phyloP scores from a whole-genome alignment of 2,113 vertebrate species.

The Regulus satrapa region DNA sequence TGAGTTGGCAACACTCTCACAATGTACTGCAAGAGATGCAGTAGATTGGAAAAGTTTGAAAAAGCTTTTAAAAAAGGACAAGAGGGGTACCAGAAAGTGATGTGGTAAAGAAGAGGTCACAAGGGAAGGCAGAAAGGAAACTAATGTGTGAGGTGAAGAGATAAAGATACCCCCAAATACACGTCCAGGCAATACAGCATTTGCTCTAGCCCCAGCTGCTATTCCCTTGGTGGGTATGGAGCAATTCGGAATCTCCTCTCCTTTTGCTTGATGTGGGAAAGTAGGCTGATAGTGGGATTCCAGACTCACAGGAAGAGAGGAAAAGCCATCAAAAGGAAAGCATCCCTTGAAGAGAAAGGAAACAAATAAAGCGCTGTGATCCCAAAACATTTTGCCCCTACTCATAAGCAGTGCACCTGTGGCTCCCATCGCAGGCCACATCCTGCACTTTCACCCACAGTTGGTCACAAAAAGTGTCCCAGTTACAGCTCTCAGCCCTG shows the following conservation, averaged over 20 bases:
- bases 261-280: background rate
- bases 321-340: background rate
- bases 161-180: background rate
- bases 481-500: background rate
- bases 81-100: background rate
- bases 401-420: background rate
- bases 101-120: background rate
- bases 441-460: background rate
- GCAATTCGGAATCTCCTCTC: background rate
- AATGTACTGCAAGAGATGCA: background rate
- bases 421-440: accelerated
- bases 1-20: background rate
- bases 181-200: background rate
- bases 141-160: background rate
- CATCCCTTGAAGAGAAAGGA: background rate
- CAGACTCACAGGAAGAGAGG: background rate
- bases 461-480: background rate
- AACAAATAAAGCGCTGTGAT: background rate
- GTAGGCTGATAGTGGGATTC: background rate
- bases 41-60: background rate
- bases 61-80: background rate
- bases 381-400: accelerated
- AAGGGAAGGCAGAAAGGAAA: background rate
- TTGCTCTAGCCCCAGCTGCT: background rate
- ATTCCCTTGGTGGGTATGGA: background rate